phyloP scores from a whole-genome alignment of 1,140 invertebrate species.

The Diabrotica virgifera region DNA sequence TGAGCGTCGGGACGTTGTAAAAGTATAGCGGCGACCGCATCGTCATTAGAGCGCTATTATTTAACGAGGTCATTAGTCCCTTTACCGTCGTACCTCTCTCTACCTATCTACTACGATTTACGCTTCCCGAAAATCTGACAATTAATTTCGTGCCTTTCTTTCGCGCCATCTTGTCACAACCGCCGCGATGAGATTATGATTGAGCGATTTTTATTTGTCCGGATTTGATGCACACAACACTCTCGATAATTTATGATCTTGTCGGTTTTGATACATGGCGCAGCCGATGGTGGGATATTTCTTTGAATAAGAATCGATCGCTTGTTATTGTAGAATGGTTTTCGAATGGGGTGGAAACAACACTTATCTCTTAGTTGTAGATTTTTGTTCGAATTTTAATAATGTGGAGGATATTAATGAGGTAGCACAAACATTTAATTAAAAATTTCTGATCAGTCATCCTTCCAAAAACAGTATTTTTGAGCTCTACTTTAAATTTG shows the following conservation, averaged over 20 bases:
- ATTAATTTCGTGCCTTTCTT: background rate
- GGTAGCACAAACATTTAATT: too few relatives aligned
- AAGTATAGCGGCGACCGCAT: background rate
- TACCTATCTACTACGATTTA: background rate
- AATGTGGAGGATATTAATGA: too few relatives aligned
- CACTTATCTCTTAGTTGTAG: too few relatives aligned
- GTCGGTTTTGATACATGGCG: background rate
- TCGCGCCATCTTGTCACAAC: background rate
- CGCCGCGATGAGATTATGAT: background rate
- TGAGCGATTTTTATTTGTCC: background rate
- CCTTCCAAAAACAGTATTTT: too few relatives aligned
- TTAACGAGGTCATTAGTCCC: background rate
- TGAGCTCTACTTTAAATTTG: too few relatives aligned
- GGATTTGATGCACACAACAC: background rate
- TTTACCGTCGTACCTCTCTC: background rate
- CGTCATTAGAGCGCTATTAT: background rate
- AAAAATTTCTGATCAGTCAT: too few relatives aligned
- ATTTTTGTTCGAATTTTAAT: too few relatives aligned
- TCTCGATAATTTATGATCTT: constrained; percentile 1
- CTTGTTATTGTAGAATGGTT: background rate
- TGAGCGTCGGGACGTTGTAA: too few relatives aligned
- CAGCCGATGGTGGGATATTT: background rate
- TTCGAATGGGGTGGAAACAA: too few relatives aligned
- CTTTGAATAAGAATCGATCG: constrained; percentile 1
- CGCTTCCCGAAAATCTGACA: background rate